phyloP scores from a whole-genome alignment of 2,113 vertebrate genomes.

The Rhinolophus ferrumequinum region DNA sequence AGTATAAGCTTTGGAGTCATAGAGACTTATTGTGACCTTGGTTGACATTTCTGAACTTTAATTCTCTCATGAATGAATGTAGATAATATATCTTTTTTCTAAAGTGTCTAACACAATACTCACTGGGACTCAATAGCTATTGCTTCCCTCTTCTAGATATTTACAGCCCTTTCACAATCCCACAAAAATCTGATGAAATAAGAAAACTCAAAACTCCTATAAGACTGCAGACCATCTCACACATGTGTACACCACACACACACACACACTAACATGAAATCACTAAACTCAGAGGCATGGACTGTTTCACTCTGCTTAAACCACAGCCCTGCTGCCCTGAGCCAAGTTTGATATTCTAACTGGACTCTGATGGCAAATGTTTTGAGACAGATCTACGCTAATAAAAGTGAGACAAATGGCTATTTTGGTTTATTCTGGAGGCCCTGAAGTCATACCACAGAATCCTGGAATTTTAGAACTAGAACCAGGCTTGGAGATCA shows the following conservation, averaged over 20 bases:
- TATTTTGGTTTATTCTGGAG: background rate
- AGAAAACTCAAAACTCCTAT: background rate
- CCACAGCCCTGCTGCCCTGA: background rate
- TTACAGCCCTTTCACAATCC: background rate
- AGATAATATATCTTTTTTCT: background rate
- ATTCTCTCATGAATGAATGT: background rate
- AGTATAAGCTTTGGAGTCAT: background rate
- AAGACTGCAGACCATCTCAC: background rate
- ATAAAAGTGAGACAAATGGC: background rate
- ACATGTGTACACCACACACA: background rate
- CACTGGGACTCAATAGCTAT: background rate
- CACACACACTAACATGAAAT: background rate
- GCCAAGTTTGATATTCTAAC: background rate
- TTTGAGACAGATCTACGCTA: background rate
- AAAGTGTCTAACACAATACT: background rate
- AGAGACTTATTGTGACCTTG: background rate
- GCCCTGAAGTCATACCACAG: background rate
- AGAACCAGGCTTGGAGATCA: background rate
- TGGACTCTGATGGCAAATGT: background rate
- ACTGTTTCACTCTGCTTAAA: background rate
- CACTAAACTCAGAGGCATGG: background rate
- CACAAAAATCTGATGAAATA: background rate
- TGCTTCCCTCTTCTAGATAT: background rate
- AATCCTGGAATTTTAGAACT: background rate
- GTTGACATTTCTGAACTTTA: slow-evolving; percentile 27